These are phyloP conservation scores for Chionis minor DNA, from an alignment of 2,113 vertebrate genomes.

Conservation along the genomic window DNA sequence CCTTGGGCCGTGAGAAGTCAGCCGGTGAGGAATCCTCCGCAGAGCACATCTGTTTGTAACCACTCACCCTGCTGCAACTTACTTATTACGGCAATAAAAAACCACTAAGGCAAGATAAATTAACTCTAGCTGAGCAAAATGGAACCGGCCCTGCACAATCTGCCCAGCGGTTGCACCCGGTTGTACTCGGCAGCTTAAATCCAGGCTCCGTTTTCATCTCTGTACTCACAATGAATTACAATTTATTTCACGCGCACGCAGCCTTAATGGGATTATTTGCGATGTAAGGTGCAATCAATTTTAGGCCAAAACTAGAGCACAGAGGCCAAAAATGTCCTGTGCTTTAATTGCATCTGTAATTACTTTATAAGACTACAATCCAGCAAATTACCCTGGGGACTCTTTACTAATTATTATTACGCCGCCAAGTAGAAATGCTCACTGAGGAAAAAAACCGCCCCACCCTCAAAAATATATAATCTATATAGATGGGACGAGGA, in stretches of 20 bases:
- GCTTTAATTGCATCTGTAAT: slow-evolving; percentile 45
- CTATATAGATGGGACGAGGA: not conserved
- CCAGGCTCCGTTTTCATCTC: not conserved
- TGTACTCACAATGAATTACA: not conserved
- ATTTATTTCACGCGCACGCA: not conserved
- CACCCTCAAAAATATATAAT: not conserved
- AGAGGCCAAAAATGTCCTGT: not conserved
- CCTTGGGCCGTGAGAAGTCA: not conserved
- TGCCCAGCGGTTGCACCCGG: not conserved
- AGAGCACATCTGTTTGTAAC: not conserved
- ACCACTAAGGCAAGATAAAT: not conserved
- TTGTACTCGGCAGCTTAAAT: not conserved
- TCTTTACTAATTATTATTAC: not conserved
- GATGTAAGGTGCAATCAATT: not conserved
- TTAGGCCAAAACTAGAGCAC: not conserved
- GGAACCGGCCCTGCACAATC: not conserved
- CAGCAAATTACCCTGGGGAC: not conserved
- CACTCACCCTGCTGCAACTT: not conserved
- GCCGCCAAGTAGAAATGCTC: not conserved
- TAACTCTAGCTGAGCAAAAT: not conserved
- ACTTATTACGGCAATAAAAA: not conserved
- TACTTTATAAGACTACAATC: not conserved
- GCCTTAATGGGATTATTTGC: not conserved
- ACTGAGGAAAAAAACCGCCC: not conserved
- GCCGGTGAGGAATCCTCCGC: not conserved